Conservation (phyloP, 1,140 invertebrate genomes). For the Babylonia areolata region DNA sequence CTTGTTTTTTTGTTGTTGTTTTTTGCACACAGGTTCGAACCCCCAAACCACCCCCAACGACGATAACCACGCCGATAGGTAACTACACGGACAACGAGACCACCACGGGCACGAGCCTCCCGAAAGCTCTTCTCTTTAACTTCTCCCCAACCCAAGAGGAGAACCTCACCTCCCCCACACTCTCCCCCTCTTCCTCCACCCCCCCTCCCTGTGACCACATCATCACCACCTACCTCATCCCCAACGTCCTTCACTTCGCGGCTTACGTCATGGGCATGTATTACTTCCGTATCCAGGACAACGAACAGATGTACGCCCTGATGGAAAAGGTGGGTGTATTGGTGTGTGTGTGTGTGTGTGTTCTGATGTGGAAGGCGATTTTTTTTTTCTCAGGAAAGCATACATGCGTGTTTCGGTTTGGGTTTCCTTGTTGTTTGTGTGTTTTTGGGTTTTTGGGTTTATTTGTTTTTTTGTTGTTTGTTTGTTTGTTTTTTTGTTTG, state of each 20-base stretch:
- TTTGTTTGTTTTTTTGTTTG: background rate
- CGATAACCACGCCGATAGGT: too few relatives aligned
- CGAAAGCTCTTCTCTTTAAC: slow-evolving; percentile 35
- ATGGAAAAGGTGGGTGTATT: slow-evolving; percentile 83
- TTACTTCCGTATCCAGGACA: slow-evolving; percentile 88
- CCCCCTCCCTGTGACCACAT: slow-evolving; percentile 70
- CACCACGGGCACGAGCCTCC: slow-evolving; percentile 17
- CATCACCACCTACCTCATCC: slow-evolving; percentile 86
- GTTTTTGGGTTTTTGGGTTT: background rate
- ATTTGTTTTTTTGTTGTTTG: slow-evolving; percentile 12
- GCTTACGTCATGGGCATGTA: slow-evolving; percentile 87
- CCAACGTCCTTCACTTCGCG: slow-evolving; percentile 85
- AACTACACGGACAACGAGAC: slow-evolving; percentile 32
- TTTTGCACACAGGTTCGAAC: slow-evolving; percentile 12
- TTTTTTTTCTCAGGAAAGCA: background rate
- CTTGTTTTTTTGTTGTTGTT: background rate
- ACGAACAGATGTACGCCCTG: slow-evolving; percentile 91
- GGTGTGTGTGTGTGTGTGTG: slow-evolving; percentile 35
- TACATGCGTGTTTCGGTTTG: background rate
- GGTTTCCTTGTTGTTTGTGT: slow-evolving; percentile 13
- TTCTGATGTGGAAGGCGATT: background rate
- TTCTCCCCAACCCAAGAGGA: background rate
- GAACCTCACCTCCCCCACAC: background rate
- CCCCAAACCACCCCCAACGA: slow-evolving; percentile 45
- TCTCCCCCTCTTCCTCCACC: background rate